Evolutionary conservation across 2,888 invertebrate species (phyloP), one percentile per base, ranked within the genome.

Genomic region (Ornithoptera priamus): DNA sequence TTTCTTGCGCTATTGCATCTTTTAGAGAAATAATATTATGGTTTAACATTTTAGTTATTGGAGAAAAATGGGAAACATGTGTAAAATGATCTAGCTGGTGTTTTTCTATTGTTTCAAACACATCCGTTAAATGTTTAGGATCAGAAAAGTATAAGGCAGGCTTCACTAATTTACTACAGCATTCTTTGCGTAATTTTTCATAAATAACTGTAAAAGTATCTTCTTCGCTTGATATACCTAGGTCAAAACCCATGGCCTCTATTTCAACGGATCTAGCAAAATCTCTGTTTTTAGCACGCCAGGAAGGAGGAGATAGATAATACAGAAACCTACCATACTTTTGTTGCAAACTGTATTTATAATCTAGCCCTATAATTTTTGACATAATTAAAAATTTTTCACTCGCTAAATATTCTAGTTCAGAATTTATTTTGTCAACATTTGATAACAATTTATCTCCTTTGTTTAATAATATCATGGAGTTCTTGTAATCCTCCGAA

Each of bases 261-360:
- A 92, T 92, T 81, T 92, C 92, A 36, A 89, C 72, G 18, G 92
- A 92, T 50, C 75, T 81, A 22, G 92, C 92, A 75, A 92, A 92
- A 65, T 87, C 86, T 77, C 94, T 93, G 75, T 94, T 85, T 72
- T 89, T 83, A 58, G 82, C 80, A 36, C 94, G 89, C 95, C 95
- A 95, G 42, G 89, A 86, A 59, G 94, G 89, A 1, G 95, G 95
- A 57, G 95, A 94, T n/a, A 95, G 84, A 77, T 94, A 93, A 81
- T 94, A 94, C n/a, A 96, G 85, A 85, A 95, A 95, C 76, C 94
- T 92, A 67, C 95, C 95, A 81, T 95, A 95, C 83, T 94, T 94
- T 80, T 94, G 95, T 70, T 93, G 94, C 62, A 93, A 85, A 64
- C 93, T 82, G 92, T 95, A 95, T 73, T 91, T 92, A 77, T 95